Evolutionary conservation across 1,140 invertebrate species (phyloP), one percentile per base, ranked within the genome.

Genomic region (Hylaeus volcanicus): DNA sequence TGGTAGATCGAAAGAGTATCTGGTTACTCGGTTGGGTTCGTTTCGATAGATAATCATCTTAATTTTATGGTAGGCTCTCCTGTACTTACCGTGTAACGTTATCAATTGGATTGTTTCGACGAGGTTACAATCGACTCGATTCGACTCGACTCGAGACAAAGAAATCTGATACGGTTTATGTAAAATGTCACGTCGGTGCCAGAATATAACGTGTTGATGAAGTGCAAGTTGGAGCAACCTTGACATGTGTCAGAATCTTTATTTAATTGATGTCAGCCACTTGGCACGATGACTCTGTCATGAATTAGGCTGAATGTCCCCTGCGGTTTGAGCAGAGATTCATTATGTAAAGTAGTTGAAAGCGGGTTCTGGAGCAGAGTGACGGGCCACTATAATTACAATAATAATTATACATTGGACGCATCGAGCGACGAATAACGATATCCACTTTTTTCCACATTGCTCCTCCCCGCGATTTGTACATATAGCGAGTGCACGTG

Each of bases 231-330:
- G 71, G 41, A 63, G 61, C 77, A 82, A 83, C 85, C 83, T 89
- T 88, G 86, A 90, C 88, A 89, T 76, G 85, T 89, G 87, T 85
- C 82, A 86, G 83, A 78, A 76, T 85, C 82, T 89, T 81, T 86
- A 89, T 87, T 90, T 89, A 87, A 89, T 90, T 89, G 75, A 89
- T 90, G 85, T 88, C 86, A 83, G 86, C 83, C 77, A 87, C 83
- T 90, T 90, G 89, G 89, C 88, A 90, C 86, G 81, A 82, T 72
- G 55, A 81, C 70, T 82, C 82, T 81, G 74, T 84, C 74, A 72
- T 83, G 80, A 89, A 88, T 81, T 85, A 82, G 75, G 82, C 75
- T 86, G 78, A 88, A 82, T 63, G 61, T 83, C n/a, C n/a, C 5
- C 64, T 45, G 53, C 8, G 26, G 43, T 43, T 66, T 26, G 45